phyloP scores from a whole-genome alignment of 53 echinoderm and acorn worm genomes.

The Luidia sarsii region DNA sequence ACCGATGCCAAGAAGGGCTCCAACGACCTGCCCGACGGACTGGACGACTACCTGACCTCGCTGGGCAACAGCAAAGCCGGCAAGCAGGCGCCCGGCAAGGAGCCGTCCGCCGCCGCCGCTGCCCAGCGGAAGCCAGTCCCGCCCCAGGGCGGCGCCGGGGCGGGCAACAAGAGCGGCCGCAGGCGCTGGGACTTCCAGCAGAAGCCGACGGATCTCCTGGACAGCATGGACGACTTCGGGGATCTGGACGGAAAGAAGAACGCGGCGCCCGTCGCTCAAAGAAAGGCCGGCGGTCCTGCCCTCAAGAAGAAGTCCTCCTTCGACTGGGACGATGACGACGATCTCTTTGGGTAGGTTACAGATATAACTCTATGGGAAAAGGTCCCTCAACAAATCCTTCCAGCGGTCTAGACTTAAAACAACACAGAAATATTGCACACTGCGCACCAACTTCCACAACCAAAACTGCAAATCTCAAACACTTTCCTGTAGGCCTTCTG shows the following conservation, averaged over 20 bases:
- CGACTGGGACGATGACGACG: conserved; percentile 95
- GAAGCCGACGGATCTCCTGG: conserved; percentile 62
- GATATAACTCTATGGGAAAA: too few species aligned
- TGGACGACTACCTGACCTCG: conserved; percentile 81
- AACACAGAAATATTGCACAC: too few species aligned
- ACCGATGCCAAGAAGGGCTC: conserved; percentile 5
- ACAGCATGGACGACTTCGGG: conserved; percentile 78
- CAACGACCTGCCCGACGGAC: background rate
- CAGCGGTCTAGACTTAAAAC: too few species aligned
- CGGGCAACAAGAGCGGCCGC: conserved; percentile 68
- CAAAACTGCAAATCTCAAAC: too few species aligned
- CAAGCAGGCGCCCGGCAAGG: conserved; percentile 9
- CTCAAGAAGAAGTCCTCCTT: conserved; percentile 77
- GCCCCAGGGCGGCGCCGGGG: background rate
- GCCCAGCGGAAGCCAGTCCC: conserved; percentile 40
- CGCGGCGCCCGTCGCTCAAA: background rate
- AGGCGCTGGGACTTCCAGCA: conserved; percentile 84
- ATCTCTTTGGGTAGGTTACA: conserved; percentile 81
- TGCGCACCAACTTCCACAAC: too few species aligned
- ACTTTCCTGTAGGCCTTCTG: too few species aligned
- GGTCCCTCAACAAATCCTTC: too few species aligned
- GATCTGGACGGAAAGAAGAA: conserved; percentile 68
- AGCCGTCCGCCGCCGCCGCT: background rate
- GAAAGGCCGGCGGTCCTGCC: conserved; percentile 14
- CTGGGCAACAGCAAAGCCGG: conserved; percentile 58